Conservation (phyloP, 2,888 invertebrate genomes). For the Shargacucullia verbasci region DNA sequence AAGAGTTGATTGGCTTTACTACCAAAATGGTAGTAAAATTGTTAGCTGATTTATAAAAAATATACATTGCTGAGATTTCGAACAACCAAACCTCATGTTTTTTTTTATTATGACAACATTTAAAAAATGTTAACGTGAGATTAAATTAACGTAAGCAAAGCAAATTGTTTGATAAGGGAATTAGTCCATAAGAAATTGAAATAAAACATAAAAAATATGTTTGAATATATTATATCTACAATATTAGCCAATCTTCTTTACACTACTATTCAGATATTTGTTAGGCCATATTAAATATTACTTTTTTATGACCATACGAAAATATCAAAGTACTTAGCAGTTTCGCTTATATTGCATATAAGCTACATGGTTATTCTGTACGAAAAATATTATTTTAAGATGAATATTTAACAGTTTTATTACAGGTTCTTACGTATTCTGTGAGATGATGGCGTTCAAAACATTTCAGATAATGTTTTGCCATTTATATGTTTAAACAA, state of each 20-base stretch:
- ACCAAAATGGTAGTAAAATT: not conserved
- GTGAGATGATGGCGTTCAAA: slow-evolving; percentile 33
- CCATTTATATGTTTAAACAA: slow-evolving; percentile 23
- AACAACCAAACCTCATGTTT: too few relatives aligned
- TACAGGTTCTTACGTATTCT: slow-evolving; percentile 45
- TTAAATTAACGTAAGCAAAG: too few relatives aligned
- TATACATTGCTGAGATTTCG: too few relatives aligned
- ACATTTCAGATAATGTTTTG: slow-evolving; percentile 24
- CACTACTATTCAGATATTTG: slow-evolving; percentile 7
- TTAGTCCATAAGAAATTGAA: too few relatives aligned
- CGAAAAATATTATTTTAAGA: slow-evolving; percentile 22
- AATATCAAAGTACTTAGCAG: not conserved
- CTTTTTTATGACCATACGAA: not conserved
- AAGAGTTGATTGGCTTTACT: slow-evolving; percentile 4
- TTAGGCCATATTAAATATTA: not conserved
- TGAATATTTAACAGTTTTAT: slow-evolving; percentile 45
- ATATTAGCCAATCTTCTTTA: slow-evolving; percentile 22
- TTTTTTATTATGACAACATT: too few relatives aligned
- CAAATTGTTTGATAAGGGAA: too few relatives aligned
- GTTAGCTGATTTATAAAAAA: too few relatives aligned
- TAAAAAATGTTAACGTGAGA: too few relatives aligned
- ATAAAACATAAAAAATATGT: too few relatives aligned
- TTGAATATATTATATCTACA: too few relatives aligned
- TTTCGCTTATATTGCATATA: slow-evolving; percentile 7
- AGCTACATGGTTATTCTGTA: not conserved